Percentiles rank a stretch among this genome's conserved stretches.
Evolutionary conservation across 2,113 vertebrate genomes (phyloP).

Genomic region (Ctenodactylus gundi): DNA sequence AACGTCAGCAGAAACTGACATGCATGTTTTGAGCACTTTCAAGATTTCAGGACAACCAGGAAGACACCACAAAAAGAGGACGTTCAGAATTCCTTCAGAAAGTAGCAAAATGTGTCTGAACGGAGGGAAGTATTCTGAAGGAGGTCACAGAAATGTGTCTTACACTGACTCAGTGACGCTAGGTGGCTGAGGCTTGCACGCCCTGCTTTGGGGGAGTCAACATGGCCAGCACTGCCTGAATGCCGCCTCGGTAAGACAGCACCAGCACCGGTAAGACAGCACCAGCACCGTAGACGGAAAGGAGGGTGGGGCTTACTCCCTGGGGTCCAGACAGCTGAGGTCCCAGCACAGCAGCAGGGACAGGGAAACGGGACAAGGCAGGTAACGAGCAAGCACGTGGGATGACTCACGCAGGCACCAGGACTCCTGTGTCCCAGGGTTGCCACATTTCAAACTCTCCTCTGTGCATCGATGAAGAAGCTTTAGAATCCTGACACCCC

Average conservation of each 20-base stretch:
- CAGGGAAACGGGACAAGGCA: background rate
- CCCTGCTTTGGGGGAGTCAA: background rate
- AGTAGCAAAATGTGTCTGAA: too few species aligned
- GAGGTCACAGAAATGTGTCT: too few species aligned
- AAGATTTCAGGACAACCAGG: too few species aligned
- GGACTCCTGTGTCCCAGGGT: background rate
- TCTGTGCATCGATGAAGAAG: background rate
- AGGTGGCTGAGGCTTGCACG: background rate
- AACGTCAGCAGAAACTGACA: too few species aligned
- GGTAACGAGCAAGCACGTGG: background rate
- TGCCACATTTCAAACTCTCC: rapidly evolving
- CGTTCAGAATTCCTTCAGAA: too few species aligned
- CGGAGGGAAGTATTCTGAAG: too few species aligned
- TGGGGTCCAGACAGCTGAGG: background rate
- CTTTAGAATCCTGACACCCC: background rate
- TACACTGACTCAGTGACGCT: background rate
- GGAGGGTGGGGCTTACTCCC: background rate
- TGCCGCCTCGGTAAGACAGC: background rate
- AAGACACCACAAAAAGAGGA: too few species aligned
- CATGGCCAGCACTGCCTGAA: background rate
- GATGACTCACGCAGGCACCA: background rate
- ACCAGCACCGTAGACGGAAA: too few species aligned
- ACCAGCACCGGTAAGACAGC: background rate
- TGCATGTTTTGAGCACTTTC: too few species aligned
- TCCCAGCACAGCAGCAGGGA: background rate